These are phyloP conservation scores for Octonoba sinensis DNA, from an alignment of 2,888 invertebrate species.

Conservation along the genomic window DNA sequence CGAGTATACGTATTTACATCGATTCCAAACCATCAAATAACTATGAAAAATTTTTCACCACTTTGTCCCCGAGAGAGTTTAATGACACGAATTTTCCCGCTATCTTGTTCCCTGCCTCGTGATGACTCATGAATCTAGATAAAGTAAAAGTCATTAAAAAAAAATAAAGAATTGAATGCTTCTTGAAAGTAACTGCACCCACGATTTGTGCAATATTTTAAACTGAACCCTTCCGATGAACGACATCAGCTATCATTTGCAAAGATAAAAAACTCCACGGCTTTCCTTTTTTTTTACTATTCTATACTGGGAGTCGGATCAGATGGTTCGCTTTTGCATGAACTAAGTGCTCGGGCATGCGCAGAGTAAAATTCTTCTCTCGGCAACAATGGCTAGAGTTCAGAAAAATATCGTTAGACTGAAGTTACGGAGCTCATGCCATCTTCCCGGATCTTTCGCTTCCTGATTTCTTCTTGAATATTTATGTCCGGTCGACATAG, in stretches of 20 bases:
- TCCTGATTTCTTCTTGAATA: constrained; percentile 75
- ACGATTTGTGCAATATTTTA: too few relatives aligned
- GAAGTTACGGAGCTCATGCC: constrained; percentile 63
- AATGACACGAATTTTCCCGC: too few relatives aligned
- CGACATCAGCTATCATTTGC: background rate
- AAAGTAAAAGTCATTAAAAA: background rate
- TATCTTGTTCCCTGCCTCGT: background rate
- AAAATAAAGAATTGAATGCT: background rate
- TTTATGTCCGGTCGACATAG: constrained; percentile 89
- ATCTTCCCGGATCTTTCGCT: constrained; percentile 64
- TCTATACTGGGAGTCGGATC: background rate
- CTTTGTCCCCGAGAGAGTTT: too few relatives aligned
- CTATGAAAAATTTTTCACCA: constrained; percentile 3
- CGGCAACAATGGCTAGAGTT: too few relatives aligned
- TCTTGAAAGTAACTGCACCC: background rate
- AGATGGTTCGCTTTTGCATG: background rate
- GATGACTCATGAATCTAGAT: background rate
- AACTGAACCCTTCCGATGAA: too few relatives aligned
- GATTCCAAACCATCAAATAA: constrained; percentile 15
- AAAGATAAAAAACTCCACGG: constrained; percentile 2
- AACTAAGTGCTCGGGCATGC: background rate
- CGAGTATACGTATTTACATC: constrained; percentile 45
- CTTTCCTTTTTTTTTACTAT: background rate
- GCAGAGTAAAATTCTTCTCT: too few relatives aligned
- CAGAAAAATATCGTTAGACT: constrained; percentile 52